Evolutionary conservation across 2,113 vertebrate species (phyloP).

Genomic region (Pandion haliaetus): DNA sequence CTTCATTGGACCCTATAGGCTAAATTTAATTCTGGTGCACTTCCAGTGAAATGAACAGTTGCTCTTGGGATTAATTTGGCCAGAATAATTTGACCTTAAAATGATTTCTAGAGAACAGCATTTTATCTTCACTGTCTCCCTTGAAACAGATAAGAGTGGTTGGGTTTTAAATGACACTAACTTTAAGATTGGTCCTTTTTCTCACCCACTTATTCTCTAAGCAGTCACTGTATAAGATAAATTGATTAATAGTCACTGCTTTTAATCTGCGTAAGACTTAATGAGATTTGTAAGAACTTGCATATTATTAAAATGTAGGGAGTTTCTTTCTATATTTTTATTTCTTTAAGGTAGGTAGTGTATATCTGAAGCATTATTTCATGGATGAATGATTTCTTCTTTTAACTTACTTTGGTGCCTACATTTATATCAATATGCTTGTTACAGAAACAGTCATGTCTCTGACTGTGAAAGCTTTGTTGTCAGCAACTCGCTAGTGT

Average conservation of each 20-base stretch:
- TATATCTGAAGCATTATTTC: slow-evolving; percentile 43
- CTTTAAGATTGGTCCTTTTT: not conserved
- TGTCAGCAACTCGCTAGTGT: not conserved
- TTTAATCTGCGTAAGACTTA: not conserved
- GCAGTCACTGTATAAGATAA: not conserved
- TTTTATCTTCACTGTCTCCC: not conserved
- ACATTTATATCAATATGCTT: slow-evolving; percentile 15
- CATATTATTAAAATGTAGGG: not conserved
- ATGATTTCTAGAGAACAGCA: not conserved
- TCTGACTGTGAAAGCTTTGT: not conserved
- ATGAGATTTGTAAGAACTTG: not conserved
- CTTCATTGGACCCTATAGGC: not conserved
- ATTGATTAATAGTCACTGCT: not conserved
- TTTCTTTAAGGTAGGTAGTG: not conserved
- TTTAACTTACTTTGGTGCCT: not conserved
- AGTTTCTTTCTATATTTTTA: not conserved
- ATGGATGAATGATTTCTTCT: slow-evolving; percentile 44
- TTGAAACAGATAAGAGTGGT: not conserved
- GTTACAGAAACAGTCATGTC: not conserved
- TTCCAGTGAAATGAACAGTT: not conserved
- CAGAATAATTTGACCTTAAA: not conserved
- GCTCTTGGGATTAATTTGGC: not conserved
- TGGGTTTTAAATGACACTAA: not conserved
- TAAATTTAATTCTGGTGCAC: not conserved
- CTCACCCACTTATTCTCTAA: not conserved